Percentiles rank a stretch among this genome's conserved stretches.
phyloP scores from a whole-genome alignment of 2,797 vertebrate species.

The Trematomus bernacchii region DNA sequence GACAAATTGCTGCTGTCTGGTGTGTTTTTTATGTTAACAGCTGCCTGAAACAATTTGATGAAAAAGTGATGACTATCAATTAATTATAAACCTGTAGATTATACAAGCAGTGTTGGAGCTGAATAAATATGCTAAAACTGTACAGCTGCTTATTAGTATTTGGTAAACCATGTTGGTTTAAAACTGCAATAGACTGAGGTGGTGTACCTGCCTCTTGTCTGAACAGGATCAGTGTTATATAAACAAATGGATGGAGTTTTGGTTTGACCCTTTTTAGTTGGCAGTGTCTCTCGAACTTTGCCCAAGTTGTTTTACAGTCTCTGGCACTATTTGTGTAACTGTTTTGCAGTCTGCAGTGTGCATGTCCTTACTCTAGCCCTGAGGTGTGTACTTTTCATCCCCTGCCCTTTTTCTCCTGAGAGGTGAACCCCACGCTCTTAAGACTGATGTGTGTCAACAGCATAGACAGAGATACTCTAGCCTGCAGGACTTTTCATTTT shows the following conservation, averaged over 20 bases:
- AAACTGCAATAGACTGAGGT: background rate
- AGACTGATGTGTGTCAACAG: slow-evolving; percentile 92
- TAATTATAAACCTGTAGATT: slow-evolving; percentile 13
- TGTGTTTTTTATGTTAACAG: slow-evolving; percentile 5
- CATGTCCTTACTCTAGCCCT: slow-evolving; percentile 66
- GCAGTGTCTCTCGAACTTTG: slow-evolving; percentile 42
- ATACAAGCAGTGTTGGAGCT: background rate
- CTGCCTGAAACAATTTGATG: slow-evolving; percentile 3
- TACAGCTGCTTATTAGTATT: slow-evolving; percentile 4
- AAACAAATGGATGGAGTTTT: slow-evolving; percentile 3
- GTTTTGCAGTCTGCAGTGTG: slow-evolving; percentile 49
- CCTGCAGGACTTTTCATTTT: slow-evolving; percentile 89
- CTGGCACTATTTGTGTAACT: slow-evolving; percentile 42
- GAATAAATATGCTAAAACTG: background rate
- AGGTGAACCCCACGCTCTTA: slow-evolving; percentile 89
- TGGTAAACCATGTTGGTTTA: background rate
- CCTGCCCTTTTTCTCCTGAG: slow-evolving; percentile 86
- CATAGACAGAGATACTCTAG: slow-evolving; percentile 88
- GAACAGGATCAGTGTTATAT: background rate
- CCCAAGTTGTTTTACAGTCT: slow-evolving; percentile 45
- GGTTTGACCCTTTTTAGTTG: slow-evolving; percentile 21
- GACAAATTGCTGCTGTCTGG: background rate
- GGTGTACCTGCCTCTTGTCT: background rate
- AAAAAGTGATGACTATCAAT: slow-evolving; percentile 15
- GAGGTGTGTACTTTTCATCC: slow-evolving; percentile 80